phyloP scores from a whole-genome alignment of 2,888 invertebrate species.

The Neocrepidodera transversa region DNA sequence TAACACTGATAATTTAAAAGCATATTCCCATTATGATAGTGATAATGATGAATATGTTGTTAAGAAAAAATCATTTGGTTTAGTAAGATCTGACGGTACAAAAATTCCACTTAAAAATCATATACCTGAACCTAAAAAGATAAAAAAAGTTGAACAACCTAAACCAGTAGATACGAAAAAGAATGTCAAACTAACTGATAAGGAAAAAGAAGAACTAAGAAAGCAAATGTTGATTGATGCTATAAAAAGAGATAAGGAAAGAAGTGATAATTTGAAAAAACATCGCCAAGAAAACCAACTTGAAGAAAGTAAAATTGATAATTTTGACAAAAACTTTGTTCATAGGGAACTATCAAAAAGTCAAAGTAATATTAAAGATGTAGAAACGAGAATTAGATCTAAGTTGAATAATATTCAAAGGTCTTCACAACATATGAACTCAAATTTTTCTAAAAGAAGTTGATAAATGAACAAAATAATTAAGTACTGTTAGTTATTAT shows the following conservation, averaged over 20 bases:
- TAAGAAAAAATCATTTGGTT: slow-evolving; percentile 56
- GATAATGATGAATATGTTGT: slow-evolving; percentile 47
- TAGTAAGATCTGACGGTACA: slow-evolving; percentile 58
- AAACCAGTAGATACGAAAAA: slow-evolving; percentile 44
- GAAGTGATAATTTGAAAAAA: slow-evolving; percentile 68
- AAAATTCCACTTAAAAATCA: slow-evolving; percentile 47
- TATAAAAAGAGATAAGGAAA: slow-evolving; percentile 70
- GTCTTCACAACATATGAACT: slow-evolving; percentile 79
- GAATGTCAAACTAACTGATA: slow-evolving; percentile 62
- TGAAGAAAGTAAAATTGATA: slow-evolving; percentile 62
- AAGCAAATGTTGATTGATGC: slow-evolving; percentile 88
- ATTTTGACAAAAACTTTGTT: slow-evolving; percentile 65
- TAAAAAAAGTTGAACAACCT: background rate
- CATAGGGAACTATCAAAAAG: slow-evolving; percentile 71
- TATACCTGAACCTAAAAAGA: slow-evolving; percentile 11
- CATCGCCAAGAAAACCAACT: slow-evolving; percentile 68
- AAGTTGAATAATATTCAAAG: slow-evolving; percentile 91
- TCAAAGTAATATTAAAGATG: slow-evolving; percentile 69
- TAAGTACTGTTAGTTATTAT: too few species aligned
- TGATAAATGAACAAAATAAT: slow-evolving; percentile 6
- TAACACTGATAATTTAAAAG: background rate
- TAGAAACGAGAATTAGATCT: slow-evolving; percentile 85
- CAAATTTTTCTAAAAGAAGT: slow-evolving; percentile 73
- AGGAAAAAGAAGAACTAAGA: slow-evolving; percentile 74
- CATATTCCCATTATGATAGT: slow-evolving; percentile 41